Base-by-base conservation (phyloP, 2,888 invertebrate species). In the Caenorhabditis sulstoni region DNA sequence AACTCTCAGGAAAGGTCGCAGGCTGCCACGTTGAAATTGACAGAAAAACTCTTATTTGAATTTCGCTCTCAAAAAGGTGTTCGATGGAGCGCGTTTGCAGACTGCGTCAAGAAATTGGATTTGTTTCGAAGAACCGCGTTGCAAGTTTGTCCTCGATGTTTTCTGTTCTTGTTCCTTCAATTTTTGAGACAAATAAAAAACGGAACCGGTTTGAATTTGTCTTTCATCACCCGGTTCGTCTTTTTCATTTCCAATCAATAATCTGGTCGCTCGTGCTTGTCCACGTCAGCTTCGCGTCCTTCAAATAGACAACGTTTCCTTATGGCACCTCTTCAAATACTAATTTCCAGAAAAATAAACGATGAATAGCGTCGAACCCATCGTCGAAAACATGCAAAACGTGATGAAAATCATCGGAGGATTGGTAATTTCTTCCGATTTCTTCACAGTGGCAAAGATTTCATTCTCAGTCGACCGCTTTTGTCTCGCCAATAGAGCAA, bases 271-370 rank as follows among this genome's bases (percentile, higher is more conserved):
- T 22, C 23, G 23, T n/a, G 53, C 12, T 67, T 35, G 18, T 41
- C 16, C 44, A 47, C 70, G 55, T 70, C 55, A 29, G 23, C 44
- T 39, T 22, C 20, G 12, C 20, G 18, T 44, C 41, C 14, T 29
- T 29, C 29, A n/a, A n/a, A 23, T 62, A 70, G 47, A 23, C 71
- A 18, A 71, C 71, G 71, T 71, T n/a, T 53, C 14, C 55, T 71
- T 71, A 55, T 23, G 16, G 22, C 47, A 47, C 45, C 11, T 57
- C 18, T 55, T 29, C 41, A 14, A 23, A 16, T 29, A 55, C 55
- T 29, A 49, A 71, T 55, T 75, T 65, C 18, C 45, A 45, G 74
- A 9, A 45, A 1, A 7, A 14, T 5, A 16, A 37, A 35, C 53
- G 14, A 75, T 67, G 67, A 14, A 12, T n/a, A 49, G 41, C 12